These are phyloP conservation scores for Monopis laevigella DNA, from an alignment of 2,888 invertebrate genomes.

Conservation along the genomic window DNA sequence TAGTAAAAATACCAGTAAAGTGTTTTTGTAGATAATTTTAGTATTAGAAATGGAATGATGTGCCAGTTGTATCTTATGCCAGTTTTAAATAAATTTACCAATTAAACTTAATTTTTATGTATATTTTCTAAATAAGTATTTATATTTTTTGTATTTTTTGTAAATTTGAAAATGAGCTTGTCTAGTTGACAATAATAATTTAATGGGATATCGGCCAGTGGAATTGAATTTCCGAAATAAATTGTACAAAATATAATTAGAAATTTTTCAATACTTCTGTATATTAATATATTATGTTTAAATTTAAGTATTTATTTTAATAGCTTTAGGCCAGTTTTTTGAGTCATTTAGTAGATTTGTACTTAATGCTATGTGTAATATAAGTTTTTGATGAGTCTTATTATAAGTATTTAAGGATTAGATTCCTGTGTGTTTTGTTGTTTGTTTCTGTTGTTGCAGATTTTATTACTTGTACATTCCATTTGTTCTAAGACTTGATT, in stretches of 20 bases:
- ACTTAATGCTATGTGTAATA: conserved; percentile 25
- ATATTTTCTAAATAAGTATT: too few relatives aligned
- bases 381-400: conserved; percentile 6
- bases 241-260: conserved; percentile 44
- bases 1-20: conserved; percentile 36
- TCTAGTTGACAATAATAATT: not conserved
- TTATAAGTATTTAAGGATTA: conserved; percentile 1
- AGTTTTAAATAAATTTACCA: conserved; percentile 27
- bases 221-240: conserved; percentile 57
- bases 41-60: conserved; percentile 5
- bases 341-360: conserved; percentile 18
- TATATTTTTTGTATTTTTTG: not conserved
- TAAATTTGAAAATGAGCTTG: too few relatives aligned
- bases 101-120: conserved; percentile 30
- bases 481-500: conserved; percentile 11
- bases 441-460: conserved; percentile 48
- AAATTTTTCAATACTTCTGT: conserved; percentile 11
- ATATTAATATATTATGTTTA: conserved; percentile 6
- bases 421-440: conserved; percentile 14
- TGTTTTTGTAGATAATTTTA: conserved; percentile 21
- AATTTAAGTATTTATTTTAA: conserved; percentile 54
- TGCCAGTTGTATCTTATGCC: conserved; percentile 23
- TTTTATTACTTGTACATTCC: conserved; percentile 30
- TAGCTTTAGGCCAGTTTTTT: conserved; percentile 53
- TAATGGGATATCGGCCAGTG: conserved; percentile 54